phyloP scores from a whole-genome alignment of 2,113 vertebrate species.

The Bufo gargarizans region DNA sequence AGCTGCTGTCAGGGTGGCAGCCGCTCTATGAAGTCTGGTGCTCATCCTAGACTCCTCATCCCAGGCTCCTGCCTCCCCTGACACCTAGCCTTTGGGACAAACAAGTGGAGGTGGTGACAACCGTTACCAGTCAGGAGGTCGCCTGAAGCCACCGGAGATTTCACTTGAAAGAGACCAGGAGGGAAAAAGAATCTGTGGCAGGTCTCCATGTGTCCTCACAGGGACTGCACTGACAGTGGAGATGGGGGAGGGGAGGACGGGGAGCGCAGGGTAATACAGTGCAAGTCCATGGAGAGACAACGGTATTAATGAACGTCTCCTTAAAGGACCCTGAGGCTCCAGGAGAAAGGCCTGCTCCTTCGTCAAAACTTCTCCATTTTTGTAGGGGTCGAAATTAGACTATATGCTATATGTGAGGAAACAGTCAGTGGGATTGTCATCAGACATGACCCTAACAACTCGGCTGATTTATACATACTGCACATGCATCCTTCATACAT shows the following conservation, averaged over 20 bases:
- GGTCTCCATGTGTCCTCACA: not conserved
- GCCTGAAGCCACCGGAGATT: not conserved
- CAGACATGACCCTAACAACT: too few species aligned
- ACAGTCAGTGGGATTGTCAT: too few species aligned
- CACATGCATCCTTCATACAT: too few species aligned
- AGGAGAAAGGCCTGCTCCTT: too few species aligned
- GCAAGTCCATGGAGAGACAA: too few species aligned
- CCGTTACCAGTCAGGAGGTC: constrained; percentile 22
- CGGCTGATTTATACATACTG: too few species aligned
- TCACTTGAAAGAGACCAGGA: not conserved
- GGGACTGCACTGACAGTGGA: not conserved
- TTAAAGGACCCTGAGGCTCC: too few species aligned
- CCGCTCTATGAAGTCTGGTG: not conserved
- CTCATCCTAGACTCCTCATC: constrained; percentile 31
- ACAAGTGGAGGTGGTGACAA: constrained; percentile 27
- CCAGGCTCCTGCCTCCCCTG: constrained; percentile 11
- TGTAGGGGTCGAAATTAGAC: too few species aligned
- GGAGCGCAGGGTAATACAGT: too few species aligned
- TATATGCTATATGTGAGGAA: too few species aligned
- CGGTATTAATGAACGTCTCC: too few species aligned
- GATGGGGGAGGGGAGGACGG: not conserved
- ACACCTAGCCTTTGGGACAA: constrained; percentile 35
- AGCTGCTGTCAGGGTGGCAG: not conserved
- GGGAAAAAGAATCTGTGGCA: not conserved
- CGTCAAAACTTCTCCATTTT: too few species aligned